Percentiles rank a stretch among this genome's conserved stretches.
Evolutionary conservation across 1,140 invertebrate species (phyloP).

Genomic region (Muscidifurax raptorellus): DNA sequence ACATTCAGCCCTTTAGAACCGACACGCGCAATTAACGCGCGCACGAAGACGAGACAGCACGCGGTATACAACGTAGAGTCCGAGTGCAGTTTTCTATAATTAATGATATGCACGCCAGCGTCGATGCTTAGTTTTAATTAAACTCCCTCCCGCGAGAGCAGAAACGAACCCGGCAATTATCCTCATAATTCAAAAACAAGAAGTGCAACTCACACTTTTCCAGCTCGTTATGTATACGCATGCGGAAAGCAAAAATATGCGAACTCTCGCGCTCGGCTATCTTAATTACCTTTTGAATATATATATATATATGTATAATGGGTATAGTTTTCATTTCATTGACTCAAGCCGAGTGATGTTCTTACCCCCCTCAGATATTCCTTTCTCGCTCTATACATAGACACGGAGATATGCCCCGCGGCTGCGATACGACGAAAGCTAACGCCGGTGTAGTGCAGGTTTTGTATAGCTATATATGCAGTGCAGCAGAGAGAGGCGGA

Average conservation of each 20-base stretch:
- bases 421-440: neutral
- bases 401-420: neutral
- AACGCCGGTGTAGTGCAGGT: neutral
- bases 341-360: neutral
- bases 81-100: conserved; percentile 5
- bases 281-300: neutral
- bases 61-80: too few species aligned
- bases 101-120: neutral
- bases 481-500: too few species aligned
- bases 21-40: too few species aligned
- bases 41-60: neutral
- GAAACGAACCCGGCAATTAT: neutral
- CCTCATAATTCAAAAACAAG: neutral
- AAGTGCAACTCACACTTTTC: neutral
- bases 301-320: too few species aligned
- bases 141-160: neutral
- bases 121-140: conserved; percentile 16
- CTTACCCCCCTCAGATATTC: neutral
- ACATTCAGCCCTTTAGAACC: neutral
- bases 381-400: neutral
- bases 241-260: neutral
- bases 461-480: neutral
- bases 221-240: neutral
- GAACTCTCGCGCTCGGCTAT: neutral
- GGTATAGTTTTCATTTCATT: conserved; percentile 27